phyloP scores from a whole-genome alignment of 2,888 invertebrate genomes.

The Sarcophaga subvicina region DNA sequence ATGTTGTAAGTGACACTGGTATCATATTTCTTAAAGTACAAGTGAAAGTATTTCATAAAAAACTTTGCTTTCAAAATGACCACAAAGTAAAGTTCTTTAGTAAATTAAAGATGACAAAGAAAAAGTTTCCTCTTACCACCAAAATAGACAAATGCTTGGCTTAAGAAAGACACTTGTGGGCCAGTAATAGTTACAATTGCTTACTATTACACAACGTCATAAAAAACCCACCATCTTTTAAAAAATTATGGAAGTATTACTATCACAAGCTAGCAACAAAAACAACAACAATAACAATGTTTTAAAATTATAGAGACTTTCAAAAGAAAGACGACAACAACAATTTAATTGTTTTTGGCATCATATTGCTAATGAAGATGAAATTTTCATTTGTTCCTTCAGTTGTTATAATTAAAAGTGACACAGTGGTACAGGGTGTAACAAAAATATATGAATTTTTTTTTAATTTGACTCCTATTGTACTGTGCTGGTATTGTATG shows the following conservation, averaged over 20 bases:
- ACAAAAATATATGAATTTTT: not conserved
- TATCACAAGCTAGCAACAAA: no score
- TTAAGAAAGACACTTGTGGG: constrained; percentile 18
- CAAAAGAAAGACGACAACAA: not conserved
- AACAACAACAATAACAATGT: not conserved
- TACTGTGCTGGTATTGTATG: no score
- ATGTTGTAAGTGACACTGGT: not conserved
- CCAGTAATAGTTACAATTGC: not conserved
- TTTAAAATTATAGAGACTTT: not conserved
- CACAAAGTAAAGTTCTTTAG: constrained; percentile 8
- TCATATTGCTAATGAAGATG: constrained; percentile 35
- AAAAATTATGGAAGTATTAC: no score
- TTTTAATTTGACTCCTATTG: no score
- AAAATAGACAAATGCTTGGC: not conserved
- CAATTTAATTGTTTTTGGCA: constrained; percentile 18
- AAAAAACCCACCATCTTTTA: not conserved
- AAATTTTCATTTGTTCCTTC: constrained; percentile 20
- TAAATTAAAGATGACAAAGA: constrained; percentile 12
- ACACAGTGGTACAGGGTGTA: not conserved
- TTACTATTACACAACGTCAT: not conserved
- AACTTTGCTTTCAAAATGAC: constrained; percentile 7
- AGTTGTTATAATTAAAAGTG: constrained; percentile 3
- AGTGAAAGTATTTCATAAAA: not conserved
- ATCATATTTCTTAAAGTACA: not conserved
- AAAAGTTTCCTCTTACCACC: not conserved